These are phyloP conservation scores for Aleadryas rufinucha DNA, from an alignment of 2,113 vertebrate species.

Conservation along the genomic window DNA sequence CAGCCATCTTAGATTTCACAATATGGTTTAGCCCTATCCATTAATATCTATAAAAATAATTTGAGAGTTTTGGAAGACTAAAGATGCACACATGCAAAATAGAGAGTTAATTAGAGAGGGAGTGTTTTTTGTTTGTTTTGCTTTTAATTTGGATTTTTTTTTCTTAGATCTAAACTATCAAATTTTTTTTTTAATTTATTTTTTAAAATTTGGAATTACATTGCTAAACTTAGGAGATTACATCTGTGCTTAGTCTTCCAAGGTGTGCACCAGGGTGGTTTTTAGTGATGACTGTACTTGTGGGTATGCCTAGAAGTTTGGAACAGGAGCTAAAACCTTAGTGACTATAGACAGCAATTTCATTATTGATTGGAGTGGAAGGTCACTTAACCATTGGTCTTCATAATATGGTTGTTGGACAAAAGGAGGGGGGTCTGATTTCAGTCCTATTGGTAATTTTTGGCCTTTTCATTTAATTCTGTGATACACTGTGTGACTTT, in stretches of 20 bases:
- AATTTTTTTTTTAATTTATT: not conserved
- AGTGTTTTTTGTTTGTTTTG: not conserved
- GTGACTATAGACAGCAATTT: not conserved
- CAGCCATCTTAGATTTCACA: not conserved
- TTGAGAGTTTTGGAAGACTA: not conserved
- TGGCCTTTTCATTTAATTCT: not conserved
- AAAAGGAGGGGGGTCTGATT: not conserved
- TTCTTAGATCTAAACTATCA: not conserved
- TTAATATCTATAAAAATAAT: not conserved
- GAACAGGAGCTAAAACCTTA: not conserved
- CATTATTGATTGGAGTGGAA: not conserved
- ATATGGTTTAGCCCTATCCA: not conserved
- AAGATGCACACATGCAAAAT: not conserved
- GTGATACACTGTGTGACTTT: not conserved
- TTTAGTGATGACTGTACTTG: not conserved
- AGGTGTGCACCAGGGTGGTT: not conserved
- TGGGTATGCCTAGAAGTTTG: not conserved
- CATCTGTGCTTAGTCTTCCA: accelerated
- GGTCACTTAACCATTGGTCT: not conserved
- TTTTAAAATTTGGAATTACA: not conserved
- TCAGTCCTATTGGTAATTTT: not conserved
- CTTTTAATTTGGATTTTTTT: not conserved
- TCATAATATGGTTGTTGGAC: not conserved
- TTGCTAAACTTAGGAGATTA: not conserved
- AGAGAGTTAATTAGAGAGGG: not conserved